Percentiles rank a stretch among this genome's conserved stretches.
These are phyloP conservation scores for Nannoperca obscura DNA, from an alignment of 2,797 vertebrate genomes.

Conservation along the genomic window DNA sequence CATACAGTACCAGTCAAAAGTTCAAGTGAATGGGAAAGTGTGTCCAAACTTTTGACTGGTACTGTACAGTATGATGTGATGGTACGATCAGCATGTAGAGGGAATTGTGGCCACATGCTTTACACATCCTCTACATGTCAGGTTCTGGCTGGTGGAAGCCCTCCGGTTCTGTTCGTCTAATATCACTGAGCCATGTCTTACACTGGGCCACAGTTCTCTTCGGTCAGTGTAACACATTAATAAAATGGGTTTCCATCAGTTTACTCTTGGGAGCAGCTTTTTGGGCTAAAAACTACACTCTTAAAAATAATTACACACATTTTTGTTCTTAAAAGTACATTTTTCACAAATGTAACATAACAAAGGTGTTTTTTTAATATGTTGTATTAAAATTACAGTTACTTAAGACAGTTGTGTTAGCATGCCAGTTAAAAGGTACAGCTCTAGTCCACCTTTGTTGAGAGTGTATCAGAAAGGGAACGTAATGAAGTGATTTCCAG, in stretches of 20 bases:
- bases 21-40: too few species aligned
- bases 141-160: not conserved
- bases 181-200: constrained; percentile 12
- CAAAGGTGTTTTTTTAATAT: not conserved
- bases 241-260: constrained; percentile 9
- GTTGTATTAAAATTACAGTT: not conserved
- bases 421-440: not conserved
- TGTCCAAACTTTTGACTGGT: too few species aligned
- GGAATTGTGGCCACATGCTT: not conserved
- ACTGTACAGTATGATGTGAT: not conserved
- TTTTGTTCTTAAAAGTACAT: not conserved
- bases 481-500: not conserved
- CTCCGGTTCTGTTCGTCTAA: not conserved
- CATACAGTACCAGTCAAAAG: too few species aligned
- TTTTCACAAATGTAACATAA: not conserved
- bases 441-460: not conserved
- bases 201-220: constrained; percentile 10
- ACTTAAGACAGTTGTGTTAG: not conserved
- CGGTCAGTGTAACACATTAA: constrained; percentile 2
- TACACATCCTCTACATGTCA: not conserved
- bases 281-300: not conserved
- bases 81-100: not conserved
- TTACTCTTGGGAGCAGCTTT: not conserved
- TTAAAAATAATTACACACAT: not conserved
- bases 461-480: not conserved